Conservation (phyloP, 1,140 invertebrate genomes). For the Anadara kagoshimensis region DNA sequence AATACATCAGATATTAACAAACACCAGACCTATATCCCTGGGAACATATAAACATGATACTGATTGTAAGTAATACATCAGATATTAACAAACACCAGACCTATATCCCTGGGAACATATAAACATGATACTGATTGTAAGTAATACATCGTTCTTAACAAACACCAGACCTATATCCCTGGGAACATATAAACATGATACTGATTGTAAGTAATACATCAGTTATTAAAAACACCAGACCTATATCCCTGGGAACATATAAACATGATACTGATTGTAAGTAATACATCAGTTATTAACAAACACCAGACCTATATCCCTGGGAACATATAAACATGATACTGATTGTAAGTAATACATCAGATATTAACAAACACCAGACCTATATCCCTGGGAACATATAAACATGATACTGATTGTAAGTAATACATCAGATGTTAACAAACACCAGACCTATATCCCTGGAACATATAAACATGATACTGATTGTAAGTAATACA, state of each 20-base stretch:
- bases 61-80: neutral
- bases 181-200: neutral
- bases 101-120: neutral
- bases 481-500: neutral
- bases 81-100: too few relatives aligned
- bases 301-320: neutral
- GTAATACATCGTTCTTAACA: neutral
- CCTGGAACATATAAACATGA: neutral
- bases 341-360: neutral
- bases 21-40: neutral
- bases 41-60: neutral
- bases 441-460: neutral
- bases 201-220: neutral
- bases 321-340: neutral
- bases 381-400: neutral
- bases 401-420: neutral
- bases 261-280: neutral
- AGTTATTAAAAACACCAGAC: neutral
- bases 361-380: too few relatives aligned
- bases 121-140: neutral
- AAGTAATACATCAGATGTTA: neutral
- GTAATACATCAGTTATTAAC: neutral
- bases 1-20: too few relatives aligned
- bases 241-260: neutral
- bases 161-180: neutral